Evolutionary conservation across 2,888 invertebrate species (phyloP).

Genomic region (Chrysina gloriosa): DNA sequence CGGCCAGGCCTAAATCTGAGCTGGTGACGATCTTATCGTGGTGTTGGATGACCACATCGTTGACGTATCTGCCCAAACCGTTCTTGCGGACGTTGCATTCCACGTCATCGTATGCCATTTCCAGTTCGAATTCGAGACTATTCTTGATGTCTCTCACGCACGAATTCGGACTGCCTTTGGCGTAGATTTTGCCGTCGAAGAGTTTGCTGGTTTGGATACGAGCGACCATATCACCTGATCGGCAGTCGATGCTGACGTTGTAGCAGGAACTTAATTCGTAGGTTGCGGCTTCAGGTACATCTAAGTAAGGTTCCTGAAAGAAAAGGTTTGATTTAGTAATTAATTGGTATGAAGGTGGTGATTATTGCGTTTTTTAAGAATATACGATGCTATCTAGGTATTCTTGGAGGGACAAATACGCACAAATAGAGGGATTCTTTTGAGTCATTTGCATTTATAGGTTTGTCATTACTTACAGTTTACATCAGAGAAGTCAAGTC

Average conservation of each 20-base stretch:
- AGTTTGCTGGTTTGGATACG: slow-evolving; percentile 91
- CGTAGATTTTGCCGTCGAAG: slow-evolving; percentile 95
- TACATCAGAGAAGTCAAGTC: too few species aligned
- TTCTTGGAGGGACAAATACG: too few species aligned
- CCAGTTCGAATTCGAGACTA: slow-evolving; percentile 89
- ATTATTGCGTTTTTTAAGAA: background rate
- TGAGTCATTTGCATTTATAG: too few species aligned
- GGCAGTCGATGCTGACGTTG: slow-evolving; percentile 93
- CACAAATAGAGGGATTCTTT: too few species aligned
- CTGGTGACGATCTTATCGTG: slow-evolving; percentile 96
- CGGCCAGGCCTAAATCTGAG: slow-evolving; percentile 91
- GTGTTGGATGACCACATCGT: slow-evolving; percentile 94
- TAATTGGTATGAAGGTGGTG: background rate
- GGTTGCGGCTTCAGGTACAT: slow-evolving; percentile 91
- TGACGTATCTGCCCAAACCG: slow-evolving; percentile 80
- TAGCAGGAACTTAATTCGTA: slow-evolving; percentile 94
- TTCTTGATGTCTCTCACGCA: slow-evolving; percentile 91
- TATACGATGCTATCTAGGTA: too few species aligned
- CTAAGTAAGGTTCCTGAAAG: slow-evolving; percentile 85
- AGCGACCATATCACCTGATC: slow-evolving; percentile 92
- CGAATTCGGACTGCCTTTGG: slow-evolving; percentile 92
- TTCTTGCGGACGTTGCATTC: slow-evolving; percentile 94
- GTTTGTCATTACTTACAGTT: too few species aligned
- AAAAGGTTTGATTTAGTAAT: background rate
- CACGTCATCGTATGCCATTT: slow-evolving; percentile 91